phyloP scores from a whole-genome alignment of 2,797 vertebrate species.

The Bradypus variegatus region DNA sequence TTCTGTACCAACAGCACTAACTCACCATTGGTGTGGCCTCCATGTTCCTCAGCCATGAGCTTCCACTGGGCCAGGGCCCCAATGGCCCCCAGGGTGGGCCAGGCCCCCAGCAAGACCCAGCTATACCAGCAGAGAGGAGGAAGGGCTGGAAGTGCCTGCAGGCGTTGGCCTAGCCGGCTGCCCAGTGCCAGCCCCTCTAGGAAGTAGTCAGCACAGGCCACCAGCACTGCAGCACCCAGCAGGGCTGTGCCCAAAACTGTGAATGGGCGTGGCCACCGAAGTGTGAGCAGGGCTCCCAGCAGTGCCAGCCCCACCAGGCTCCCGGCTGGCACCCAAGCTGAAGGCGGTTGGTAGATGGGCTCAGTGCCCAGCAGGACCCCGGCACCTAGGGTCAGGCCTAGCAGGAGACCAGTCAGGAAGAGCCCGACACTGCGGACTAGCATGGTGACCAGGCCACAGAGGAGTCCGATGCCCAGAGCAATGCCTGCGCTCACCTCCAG shows the following conservation, averaged over 20 bases:
- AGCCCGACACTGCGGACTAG: conserved; percentile 88
- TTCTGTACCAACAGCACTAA: not conserved
- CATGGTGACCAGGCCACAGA: conserved; percentile 89
- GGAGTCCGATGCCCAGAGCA: conserved; percentile 86
- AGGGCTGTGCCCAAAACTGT: conserved; percentile 83
- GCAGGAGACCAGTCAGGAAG: conserved; percentile 87
- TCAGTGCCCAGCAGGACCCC: conserved; percentile 78
- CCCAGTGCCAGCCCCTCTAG: conserved; percentile 82
- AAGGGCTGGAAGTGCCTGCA: conserved; percentile 75
- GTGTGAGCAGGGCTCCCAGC: conserved; percentile 84
- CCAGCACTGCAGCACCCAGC: conserved; percentile 83
- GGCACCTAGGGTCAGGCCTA: conserved; percentile 82
- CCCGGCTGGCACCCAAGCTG: conserved; percentile 85
- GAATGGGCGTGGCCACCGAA: conserved; percentile 85
- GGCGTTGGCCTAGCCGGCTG: conserved; percentile 75
- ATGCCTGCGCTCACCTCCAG: conserved; percentile 86
- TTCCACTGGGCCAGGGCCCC: conserved; percentile 87
- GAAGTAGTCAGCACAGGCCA: conserved; percentile 84
- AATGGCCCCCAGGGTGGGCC: conserved; percentile 82
- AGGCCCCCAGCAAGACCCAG: conserved; percentile 87
- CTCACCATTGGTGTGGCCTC: conserved; percentile 82
- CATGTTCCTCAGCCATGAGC: conserved; percentile 81
- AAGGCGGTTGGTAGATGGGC: conserved; percentile 80
- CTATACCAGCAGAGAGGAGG: conserved; percentile 86
- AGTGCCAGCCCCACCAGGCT: conserved; percentile 81